These are phyloP conservation scores for Denticeps clupeoides DNA, from an alignment of 2,797 vertebrate species.

Conservation along the genomic window DNA sequence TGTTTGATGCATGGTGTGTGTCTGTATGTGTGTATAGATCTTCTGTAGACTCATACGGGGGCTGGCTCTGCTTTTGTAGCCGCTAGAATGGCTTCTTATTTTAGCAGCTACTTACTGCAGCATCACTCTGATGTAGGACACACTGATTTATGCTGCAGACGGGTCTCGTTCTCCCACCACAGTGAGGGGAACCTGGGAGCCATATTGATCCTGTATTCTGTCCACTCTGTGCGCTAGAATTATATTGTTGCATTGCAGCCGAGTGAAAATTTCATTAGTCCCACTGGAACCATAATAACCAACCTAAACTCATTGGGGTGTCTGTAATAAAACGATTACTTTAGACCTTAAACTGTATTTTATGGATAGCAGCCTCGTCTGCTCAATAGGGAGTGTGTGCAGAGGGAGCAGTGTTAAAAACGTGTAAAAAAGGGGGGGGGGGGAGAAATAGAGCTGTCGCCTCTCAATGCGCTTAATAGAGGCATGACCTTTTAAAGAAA, in stretches of 20 bases:
- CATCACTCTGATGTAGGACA: conserved; percentile 6
- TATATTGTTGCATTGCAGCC: conserved; percentile 50
- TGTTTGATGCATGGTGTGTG: too few relatives aligned
- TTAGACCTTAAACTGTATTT: conserved; percentile 38
- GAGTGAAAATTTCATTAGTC: conserved; percentile 73
- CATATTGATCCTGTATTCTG: conserved; percentile 48
- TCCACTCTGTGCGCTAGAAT: conserved; percentile 27
- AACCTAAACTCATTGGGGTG: conserved; percentile 68
- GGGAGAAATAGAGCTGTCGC: conserved; percentile 1
- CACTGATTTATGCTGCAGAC: neutral
- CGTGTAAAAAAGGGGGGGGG: neutral
- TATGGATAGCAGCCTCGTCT: conserved; percentile 43
- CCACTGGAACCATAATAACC: conserved; percentile 64
- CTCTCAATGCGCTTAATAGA: conserved; percentile 43
- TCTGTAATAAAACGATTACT: conserved; percentile 61
- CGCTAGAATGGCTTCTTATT: conserved; percentile 5
- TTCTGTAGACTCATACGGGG: conserved; percentile 5
- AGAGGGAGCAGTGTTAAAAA: neutral
- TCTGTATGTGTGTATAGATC: neutral
- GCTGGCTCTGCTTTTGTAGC: neutral
- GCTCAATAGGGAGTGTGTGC: conserved; percentile 38
- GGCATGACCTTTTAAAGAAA: conserved; percentile 54
- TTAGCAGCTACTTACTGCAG: neutral
- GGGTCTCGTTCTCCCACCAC: conserved; percentile 35
- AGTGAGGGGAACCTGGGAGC: conserved; percentile 40